These are phyloP conservation scores for Ochropleura leucogaster DNA, from an alignment of 2,888 invertebrate genomes.

Conservation along the genomic window DNA sequence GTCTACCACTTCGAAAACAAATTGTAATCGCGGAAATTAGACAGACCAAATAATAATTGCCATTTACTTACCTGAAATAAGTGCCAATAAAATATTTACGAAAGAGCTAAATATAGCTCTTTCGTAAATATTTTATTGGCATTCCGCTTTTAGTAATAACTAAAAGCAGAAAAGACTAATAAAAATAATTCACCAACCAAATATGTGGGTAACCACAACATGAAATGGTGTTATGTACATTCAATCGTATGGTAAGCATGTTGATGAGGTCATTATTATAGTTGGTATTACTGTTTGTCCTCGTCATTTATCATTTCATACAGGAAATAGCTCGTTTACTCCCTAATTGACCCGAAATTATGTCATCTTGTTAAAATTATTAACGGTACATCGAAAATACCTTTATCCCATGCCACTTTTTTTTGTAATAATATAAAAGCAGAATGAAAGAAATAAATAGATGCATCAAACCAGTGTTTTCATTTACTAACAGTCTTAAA, in stretches of 20 bases:
- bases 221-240: neutral
- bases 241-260: neutral
- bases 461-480: too few relatives aligned
- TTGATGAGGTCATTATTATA: neutral
- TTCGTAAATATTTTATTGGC: neutral
- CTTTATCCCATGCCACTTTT: neutral
- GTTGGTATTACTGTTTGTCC: neutral
- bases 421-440: neutral
- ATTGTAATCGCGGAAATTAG: too few relatives aligned
- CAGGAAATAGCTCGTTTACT: constrained; percentile 8
- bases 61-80: neutral
- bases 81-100: neutral
- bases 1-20: too few relatives aligned
- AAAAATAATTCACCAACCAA: neutral
- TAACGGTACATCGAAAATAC: neutral
- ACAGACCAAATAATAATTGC: too few relatives aligned
- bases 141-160: too few relatives aligned
- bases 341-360: neutral
- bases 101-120: neutral
- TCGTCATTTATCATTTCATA: neutral
- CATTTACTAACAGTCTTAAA: too few relatives aligned
- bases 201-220: neutral
- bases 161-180: neutral
- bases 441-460: too few relatives aligned
- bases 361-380: neutral